Conservation (phyloP, 2,113 vertebrate genomes). For the Leucoraja erinaceus region DNA sequence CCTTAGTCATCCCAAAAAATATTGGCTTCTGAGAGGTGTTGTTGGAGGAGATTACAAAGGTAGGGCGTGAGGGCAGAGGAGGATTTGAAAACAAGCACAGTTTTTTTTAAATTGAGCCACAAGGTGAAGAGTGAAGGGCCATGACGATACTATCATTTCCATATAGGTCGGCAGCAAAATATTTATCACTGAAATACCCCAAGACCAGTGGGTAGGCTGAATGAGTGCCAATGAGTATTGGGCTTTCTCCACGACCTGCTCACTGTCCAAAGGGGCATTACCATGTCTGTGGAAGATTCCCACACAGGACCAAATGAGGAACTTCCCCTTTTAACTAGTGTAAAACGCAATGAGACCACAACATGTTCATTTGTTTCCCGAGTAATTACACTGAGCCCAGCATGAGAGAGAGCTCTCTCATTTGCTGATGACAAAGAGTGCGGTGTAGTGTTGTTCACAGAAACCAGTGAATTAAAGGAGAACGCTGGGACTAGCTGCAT, state of each 20-base stretch:
- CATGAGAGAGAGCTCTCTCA: not conserved
- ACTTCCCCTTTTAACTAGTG: not conserved
- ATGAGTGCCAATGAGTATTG: too few relatives aligned
- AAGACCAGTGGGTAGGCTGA: too few relatives aligned
- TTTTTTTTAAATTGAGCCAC: too few relatives aligned
- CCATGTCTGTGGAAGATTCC: not conserved
- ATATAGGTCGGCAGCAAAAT: not conserved
- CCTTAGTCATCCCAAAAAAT: too few relatives aligned
- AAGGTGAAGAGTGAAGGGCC: too few relatives aligned
- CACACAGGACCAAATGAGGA: not conserved
- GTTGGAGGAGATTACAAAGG: too few relatives aligned
- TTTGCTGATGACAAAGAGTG: not conserved
- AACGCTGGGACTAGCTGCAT: not conserved
- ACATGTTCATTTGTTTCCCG: not conserved
- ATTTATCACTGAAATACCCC: not conserved
- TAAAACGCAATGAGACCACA: not conserved
- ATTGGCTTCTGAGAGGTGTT: too few relatives aligned
- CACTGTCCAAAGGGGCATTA: not conserved
- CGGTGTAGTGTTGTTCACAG: not conserved
- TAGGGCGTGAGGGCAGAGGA: too few relatives aligned
- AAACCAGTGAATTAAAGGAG: not conserved
- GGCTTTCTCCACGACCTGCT: not conserved
- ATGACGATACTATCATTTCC: too few relatives aligned
- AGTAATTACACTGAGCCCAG: constrained; percentile 1
- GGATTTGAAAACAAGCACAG: too few relatives aligned